A percentile compares a stretch with the other conserved stretches of the same genome.
phyloP scores from a whole-genome alignment of 2,797 vertebrate species.

The Sebastes steindachneri region DNA sequence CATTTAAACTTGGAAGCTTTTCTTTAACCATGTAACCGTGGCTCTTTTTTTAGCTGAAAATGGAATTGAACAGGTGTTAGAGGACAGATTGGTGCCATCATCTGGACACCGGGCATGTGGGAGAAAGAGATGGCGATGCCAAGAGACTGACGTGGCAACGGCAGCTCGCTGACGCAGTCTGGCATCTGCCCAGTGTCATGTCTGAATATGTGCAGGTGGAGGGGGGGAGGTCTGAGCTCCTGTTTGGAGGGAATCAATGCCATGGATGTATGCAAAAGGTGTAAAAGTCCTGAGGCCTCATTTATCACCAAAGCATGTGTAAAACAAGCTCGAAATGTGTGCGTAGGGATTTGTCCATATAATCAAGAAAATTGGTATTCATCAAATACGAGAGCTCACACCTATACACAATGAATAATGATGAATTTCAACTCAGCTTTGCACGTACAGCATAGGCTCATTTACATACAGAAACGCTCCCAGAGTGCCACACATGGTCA shows the following conservation, averaged over 20 bases:
- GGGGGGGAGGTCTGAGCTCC: background rate
- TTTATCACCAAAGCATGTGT: background rate
- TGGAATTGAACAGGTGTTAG: background rate
- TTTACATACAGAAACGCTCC: background rate
- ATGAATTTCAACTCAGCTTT: too few species aligned
- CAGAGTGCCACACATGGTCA: background rate
- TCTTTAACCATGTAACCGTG: background rate
- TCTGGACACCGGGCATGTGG: conserved; percentile 34
- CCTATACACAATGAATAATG: too few species aligned
- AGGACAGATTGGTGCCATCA: conserved; percentile 39
- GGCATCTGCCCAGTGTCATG: conserved; percentile 11
- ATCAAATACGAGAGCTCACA: background rate
- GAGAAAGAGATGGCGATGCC: conserved; percentile 35
- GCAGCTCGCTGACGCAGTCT: conserved; percentile 32
- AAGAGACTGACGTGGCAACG: conserved; percentile 26
- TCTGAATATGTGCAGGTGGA: conserved; percentile 5
- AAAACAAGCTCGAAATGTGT: background rate
- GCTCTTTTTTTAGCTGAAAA: background rate
- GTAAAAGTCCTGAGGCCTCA: background rate
- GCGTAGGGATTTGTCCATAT: background rate
- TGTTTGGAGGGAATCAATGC: background rate
- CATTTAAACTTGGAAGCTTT: background rate
- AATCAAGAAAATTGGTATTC: background rate
- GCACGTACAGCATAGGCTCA: background rate
- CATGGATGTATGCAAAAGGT: background rate